Base-by-base conservation (phyloP, 1,140 invertebrate species). In the Thaumetopoea pityocampa region DNA sequence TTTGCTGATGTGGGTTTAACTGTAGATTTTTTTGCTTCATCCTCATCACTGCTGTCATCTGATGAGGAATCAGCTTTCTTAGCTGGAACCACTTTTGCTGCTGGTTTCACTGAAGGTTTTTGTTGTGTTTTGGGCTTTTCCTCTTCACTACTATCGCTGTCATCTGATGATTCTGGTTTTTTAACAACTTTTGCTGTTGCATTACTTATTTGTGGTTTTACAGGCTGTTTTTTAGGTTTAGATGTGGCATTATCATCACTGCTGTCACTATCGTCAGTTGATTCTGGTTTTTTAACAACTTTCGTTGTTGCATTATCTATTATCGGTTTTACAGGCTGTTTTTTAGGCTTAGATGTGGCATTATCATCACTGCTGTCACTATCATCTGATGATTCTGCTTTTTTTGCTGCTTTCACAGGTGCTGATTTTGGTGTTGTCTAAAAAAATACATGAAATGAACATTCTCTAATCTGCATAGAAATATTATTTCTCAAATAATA, bases 281-380 rank as follows among this genome's bases (percentile, higher is more conserved):
- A 51, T 17, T 45, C 52, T 26, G 46, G 33, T 20, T 50, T 50
- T 12, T 56, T 46, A 10, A 28, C 24, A 30, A 37, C 15, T 51
- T 69, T 70, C 22, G 57, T 50, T 43, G 52, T 55, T 12, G 34
- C 14, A 18, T 23, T 23, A 38, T 42, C 30, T 36, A 12, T 12
- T 37, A 19, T 45, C 8, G 60, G 49, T 40, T 63, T 63, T 1
- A 63, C 42, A 29, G 59, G 59, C 14, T 49, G 51, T 11, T 64
- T 64, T 43, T 52, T 61, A 10, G 62, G 62, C 29, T 65, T 43
- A 27, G 59, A 23, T 29, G 54, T 58, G 5, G 51, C 54, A 54
- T 60, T 42, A 32, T 64, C 62, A 16, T 55, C 57, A 60, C 61
- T 63, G 11, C 56, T 61, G 24, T 55, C 57, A 41, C 51, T 55